Base-by-base conservation (phyloP, 2,888 invertebrate species). In the Pheosia gnoma region DNA sequence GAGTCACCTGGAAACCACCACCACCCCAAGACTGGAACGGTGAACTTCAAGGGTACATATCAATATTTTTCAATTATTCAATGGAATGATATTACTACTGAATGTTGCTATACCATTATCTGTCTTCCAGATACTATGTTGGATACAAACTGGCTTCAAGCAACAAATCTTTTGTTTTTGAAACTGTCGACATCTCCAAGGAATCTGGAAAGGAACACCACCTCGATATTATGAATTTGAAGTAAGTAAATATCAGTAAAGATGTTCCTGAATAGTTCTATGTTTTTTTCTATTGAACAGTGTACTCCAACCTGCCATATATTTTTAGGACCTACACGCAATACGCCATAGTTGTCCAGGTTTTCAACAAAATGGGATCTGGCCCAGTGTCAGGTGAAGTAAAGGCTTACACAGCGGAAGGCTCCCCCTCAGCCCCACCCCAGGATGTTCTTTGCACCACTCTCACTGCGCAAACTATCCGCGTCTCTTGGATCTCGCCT, bases 301-400 rank as follows among this genome's bases (percentile, higher is more conserved):
- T 25, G 0, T 7, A 36, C 25, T 7, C 41, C 5, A 47, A n/a
- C 47, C 47, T 36, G 8, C 10, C 37, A 10, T 25, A 53, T 52
- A 49, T 77, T 75, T 75, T 71, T 83, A 96, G 96, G 83, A 98
- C 98, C 0, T 99, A 98, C 93, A 98, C 98, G 0, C 98, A 98
- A 87, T 99, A 99, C 90, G 96, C 98, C n/a, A 97, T 98, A 37
- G 98, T 98, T 36, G 98, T 98, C 8, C 98, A 98, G 91, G 98
- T 98, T 0, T 98, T 98, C 87, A 99, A 99, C 91, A 97, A 97
- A 88, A 96, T 98, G 79, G 99, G 98, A 11, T 96, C 98, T 2
- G 98, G 99, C 43, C 99, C 98, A 0, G 95, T 97, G 82, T 97
- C 98, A 55, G 96, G 96, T 59, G 98, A 98, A 88, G 95, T 97